These are phyloP conservation scores for Electrona antarctica DNA, from an alignment of 2,113 vertebrate species.

Conservation along the genomic window DNA sequence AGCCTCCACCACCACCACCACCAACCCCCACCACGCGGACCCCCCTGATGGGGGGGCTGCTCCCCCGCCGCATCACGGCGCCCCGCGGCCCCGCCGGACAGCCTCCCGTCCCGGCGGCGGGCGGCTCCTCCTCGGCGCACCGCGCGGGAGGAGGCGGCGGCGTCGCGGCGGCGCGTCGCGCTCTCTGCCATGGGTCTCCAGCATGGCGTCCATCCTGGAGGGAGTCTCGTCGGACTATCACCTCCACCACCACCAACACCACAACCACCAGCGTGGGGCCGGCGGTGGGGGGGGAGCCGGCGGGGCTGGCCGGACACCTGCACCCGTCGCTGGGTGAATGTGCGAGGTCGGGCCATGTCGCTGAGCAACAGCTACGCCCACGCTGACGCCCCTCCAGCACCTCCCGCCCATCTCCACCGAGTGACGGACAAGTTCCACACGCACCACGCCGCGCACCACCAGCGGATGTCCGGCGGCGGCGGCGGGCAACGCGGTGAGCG, in stretches of 20 bases:
- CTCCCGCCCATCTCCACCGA: constrained; percentile 93
- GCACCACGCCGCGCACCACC: constrained; percentile 85
- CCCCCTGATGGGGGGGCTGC: too few relatives aligned
- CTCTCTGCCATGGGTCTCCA: constrained; percentile 88
- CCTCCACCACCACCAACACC: too few relatives aligned
- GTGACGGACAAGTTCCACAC: constrained; percentile 97
- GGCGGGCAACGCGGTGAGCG: constrained; percentile 91
- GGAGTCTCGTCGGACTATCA: constrained; percentile 88
- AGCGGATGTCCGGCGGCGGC: constrained; percentile 87
- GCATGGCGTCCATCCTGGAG: constrained; percentile 90
- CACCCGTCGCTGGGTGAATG: constrained; percentile 97
- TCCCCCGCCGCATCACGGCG: too few relatives aligned
- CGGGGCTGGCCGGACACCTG: constrained; percentile 86
- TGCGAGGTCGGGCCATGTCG: too few relatives aligned
- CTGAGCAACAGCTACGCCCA: constrained; percentile 95
- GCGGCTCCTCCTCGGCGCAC: too few relatives aligned
- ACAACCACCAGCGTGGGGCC: too few relatives aligned
- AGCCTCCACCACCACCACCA: too few relatives aligned
- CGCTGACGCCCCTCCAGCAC: constrained; percentile 95
- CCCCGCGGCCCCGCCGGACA: too few relatives aligned
- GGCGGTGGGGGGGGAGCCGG: too few relatives aligned
- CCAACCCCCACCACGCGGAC: too few relatives aligned
- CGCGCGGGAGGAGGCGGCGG: too few relatives aligned
- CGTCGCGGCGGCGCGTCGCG: constrained; percentile 61
- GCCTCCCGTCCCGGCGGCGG: too few relatives aligned